These are phyloP conservation scores for Zoanthus gigantus DNA, from an alignment of 92 coral and sea anemone species.

Conservation along the genomic window DNA sequence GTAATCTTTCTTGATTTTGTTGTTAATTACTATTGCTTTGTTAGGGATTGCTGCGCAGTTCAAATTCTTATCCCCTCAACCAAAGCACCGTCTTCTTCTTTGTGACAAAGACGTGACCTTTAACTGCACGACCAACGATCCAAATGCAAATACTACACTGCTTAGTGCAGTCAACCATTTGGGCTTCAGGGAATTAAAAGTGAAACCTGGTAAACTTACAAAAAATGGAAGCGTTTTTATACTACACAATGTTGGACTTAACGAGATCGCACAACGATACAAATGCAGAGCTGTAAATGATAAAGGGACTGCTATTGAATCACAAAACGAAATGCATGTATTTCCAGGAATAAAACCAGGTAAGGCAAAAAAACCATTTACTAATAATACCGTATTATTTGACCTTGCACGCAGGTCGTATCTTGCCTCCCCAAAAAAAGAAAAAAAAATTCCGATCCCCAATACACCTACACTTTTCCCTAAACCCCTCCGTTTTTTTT, in stretches of 20 bases:
- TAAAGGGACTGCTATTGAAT: not conserved
- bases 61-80: not conserved
- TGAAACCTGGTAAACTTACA: not conserved
- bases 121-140: not conserved
- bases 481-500: too few relatives aligned
- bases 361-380: not conserved
- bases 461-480: too few relatives aligned
- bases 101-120: not conserved
- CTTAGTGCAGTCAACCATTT: not conserved
- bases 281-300: not conserved
- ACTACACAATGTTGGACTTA: not conserved
- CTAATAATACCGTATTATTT: too few relatives aligned
- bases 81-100: not conserved
- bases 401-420: too few relatives aligned
- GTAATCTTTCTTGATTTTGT: too few relatives aligned
- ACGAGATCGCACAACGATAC: not conserved
- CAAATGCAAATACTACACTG: not conserved
- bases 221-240: not conserved
- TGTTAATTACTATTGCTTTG: not conserved
- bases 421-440: too few relatives aligned
- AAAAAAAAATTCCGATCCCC: too few relatives aligned
- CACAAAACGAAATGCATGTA: not conserved
- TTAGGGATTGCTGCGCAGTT: not conserved
- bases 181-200: not conserved
- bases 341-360: not conserved